Percentiles rank a stretch among this genome's conserved stretches.
phyloP scores from a whole-genome alignment of 53 echinoderm and acorn worm species.

The Actinopyga echinites region DNA sequence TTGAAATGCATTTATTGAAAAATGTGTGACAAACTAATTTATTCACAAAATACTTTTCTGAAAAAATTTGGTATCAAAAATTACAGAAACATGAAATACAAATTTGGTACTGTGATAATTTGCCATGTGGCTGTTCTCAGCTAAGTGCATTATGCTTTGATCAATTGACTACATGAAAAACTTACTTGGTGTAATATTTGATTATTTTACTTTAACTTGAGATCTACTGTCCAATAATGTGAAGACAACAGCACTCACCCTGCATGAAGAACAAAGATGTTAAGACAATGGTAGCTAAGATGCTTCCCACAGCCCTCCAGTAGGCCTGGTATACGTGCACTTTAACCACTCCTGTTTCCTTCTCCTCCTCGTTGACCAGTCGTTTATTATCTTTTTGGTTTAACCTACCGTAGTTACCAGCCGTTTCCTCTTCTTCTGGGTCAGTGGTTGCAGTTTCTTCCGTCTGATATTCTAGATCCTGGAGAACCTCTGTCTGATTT shows the following conservation, averaged over 20 bases:
- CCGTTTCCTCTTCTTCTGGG: background rate
- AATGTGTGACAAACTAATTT: too few relatives aligned
- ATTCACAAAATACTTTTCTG: too few relatives aligned
- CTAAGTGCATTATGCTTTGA: too few relatives aligned
- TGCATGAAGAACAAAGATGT: constrained; percentile 89
- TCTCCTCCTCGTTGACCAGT: constrained; percentile 85
- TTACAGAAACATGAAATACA: too few relatives aligned
- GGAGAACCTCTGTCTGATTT: constrained; percentile 38
- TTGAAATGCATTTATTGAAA: too few relatives aligned
- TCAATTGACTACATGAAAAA: too few relatives aligned
- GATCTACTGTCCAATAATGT: too few relatives aligned
- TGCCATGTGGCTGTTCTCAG: too few relatives aligned
- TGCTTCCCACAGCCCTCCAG: constrained; percentile 83
- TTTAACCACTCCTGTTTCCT: constrained; percentile 89
- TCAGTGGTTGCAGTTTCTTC: background rate
- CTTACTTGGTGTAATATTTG: too few relatives aligned
- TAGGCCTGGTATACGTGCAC: constrained; percentile 84
- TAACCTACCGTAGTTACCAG: background rate
- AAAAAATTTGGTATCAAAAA: too few relatives aligned
- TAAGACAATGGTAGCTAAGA: constrained; percentile 70
- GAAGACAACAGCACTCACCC: constrained; percentile 49
- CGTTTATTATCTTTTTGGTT: constrained; percentile 47
- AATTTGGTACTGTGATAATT: too few relatives aligned
- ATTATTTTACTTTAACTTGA: too few relatives aligned
- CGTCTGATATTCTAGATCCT: constrained; percentile 51